Base-by-base conservation (phyloP, 2,888 invertebrate genomes). In the Axea sp. region DNA sequence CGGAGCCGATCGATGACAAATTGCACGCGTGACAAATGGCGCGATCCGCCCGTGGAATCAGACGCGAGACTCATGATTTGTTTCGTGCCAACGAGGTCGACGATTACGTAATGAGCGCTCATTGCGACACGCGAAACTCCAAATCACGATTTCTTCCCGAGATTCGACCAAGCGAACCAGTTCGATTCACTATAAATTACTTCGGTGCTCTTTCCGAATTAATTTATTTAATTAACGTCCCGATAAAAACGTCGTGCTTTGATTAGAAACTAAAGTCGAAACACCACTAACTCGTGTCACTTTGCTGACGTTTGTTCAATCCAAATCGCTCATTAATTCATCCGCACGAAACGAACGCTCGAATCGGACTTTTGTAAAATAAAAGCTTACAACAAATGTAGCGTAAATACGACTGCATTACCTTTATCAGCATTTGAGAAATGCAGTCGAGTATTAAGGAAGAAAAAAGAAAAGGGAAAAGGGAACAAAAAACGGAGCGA, bases 1-100 rank as follows among this genome's bases (percentile, higher is more conserved):
- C 79, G 78, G 78, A 73, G 76, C 75, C 77, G 76, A 75, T 55
- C 76, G 78, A 77, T 77, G 83, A 84, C 83, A 81, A 83, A 84
- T 83, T 78, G 79, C 59, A 47, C 37, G 45, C 51, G 59, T 68
- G 59, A 68, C 68, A 59, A 68, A 68, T 57, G 57, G 39, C 14
- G 14, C 28, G 51, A 9, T 39, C 2, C 22, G 28, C 19, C 12
- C 60, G 47, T 47, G 62, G 39, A 62, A 62, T 49, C 62, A 49
- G 49, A 49, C 51, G 43, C 51, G 17, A 33, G 31, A 0, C 24
- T 24, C 8, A 17, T 62, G 17, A 47, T 39, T 62, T 62, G 30
- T 28, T 30, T 62, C 30, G 33, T 28, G 26, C 22, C 45, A 26
- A 59, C 26, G 35, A 59, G 33, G 26, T 35, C 28, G 37, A 60